phyloP scores from a whole-genome alignment of 1,140 invertebrate genomes.

The Drosophila punjabiensis region DNA sequence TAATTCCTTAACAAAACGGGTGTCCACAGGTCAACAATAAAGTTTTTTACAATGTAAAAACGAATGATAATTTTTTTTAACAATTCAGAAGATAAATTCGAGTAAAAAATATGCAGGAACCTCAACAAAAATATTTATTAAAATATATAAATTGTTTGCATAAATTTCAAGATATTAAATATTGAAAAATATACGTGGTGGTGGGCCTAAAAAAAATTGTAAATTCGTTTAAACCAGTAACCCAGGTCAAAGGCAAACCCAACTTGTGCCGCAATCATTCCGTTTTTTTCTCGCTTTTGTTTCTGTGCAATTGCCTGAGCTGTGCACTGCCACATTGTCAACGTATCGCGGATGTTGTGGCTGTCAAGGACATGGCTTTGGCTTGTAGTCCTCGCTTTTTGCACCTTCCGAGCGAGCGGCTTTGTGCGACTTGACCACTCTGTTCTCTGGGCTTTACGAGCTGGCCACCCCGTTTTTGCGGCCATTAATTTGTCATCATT shows the following conservation, averaged over 20 bases:
- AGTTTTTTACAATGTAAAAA: neutral
- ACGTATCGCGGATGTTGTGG: slow-evolving; percentile 43
- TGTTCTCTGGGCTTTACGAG: slow-evolving; percentile 30
- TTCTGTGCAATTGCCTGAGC: slow-evolving; percentile 26
- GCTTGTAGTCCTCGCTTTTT: slow-evolving; percentile 9
- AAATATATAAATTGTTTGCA: neutral
- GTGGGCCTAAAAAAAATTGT: neutral
- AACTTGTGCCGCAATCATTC: neutral
- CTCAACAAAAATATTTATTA: neutral
- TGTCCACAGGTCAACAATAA: neutral
- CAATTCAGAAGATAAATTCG: neutral
- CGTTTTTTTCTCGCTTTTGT: slow-evolving; percentile 15
- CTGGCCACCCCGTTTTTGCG: slow-evolving; percentile 57
- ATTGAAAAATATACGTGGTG: neutral
- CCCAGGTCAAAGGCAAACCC: slow-evolving; percentile 1
- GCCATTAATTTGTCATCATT: slow-evolving; percentile 80
- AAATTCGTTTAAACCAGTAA: neutral
- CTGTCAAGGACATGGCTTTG: slow-evolving; percentile 53
- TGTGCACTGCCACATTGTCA: slow-evolving; percentile 30
- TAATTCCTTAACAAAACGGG: neutral
- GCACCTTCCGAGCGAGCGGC: slow-evolving; percentile 15
- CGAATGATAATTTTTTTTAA: neutral
- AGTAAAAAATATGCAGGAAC: neutral
- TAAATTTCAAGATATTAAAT: neutral
- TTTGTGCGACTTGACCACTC: slow-evolving; percentile 33